Evolutionary conservation across 2,797 vertebrate species (phyloP).

Genomic region (Ctenochaetus hawaiiensis): DNA sequence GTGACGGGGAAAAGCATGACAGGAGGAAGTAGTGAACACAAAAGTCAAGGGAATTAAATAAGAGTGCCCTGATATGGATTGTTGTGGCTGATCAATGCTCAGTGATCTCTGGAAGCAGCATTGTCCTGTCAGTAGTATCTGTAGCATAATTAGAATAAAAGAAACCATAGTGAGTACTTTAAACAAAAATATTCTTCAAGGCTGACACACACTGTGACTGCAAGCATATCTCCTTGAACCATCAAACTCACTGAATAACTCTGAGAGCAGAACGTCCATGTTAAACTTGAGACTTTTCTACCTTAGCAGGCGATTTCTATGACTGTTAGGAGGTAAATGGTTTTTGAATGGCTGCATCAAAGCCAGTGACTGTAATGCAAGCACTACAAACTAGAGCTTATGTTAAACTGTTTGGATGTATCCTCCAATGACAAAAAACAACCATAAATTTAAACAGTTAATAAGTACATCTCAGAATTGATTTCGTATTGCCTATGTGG

Average conservation of each 20-base stretch:
- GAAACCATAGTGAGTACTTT: constrained; percentile 12
- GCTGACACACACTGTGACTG: constrained; percentile 1
- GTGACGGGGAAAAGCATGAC: constrained; percentile 14
- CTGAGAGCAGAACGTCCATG: constrained; percentile 4
- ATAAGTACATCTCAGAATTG: background rate
- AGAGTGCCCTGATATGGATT: too few species aligned
- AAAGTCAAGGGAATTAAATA: constrained; percentile 23
- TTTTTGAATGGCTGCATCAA: background rate
- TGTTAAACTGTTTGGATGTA: background rate
- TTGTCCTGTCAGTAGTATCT: too few species aligned
- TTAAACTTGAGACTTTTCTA: constrained; percentile 4
- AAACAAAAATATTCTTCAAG: background rate
- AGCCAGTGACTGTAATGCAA: background rate
- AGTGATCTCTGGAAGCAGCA: too few species aligned
- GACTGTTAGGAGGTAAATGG: background rate
- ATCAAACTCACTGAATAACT: constrained; percentile 4
- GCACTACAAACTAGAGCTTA: background rate
- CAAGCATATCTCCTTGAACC: background rate
- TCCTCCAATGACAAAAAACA: background rate
- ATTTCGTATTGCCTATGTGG: too few species aligned
- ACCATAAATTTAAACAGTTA: background rate
- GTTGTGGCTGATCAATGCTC: too few species aligned
- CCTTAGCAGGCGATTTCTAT: background rate
- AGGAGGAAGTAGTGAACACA: constrained; percentile 11
- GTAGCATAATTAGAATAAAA: background rate